A percentile compares a stretch with the other conserved stretches of the same genome.
phyloP scores from a whole-genome alignment of 2,113 vertebrate species.

The Phylloscopus whistleri region DNA sequence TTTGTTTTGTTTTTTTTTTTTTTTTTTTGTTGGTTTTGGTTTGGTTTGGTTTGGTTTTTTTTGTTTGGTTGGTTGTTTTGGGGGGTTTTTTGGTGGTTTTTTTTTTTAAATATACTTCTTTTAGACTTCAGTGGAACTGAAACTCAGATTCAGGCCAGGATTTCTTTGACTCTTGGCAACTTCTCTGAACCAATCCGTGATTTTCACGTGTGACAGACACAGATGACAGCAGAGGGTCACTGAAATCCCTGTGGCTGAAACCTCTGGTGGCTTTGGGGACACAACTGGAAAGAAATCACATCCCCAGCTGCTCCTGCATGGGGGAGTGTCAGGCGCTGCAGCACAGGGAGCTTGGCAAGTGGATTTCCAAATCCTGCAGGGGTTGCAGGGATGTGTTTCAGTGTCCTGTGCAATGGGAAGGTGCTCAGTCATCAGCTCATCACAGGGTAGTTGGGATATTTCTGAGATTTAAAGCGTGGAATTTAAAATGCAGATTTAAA shows the following conservation, averaged over 20 bases:
- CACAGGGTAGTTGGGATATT: accelerated
- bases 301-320: neutral
- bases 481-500: neutral
- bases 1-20: too few species aligned
- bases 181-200: neutral
- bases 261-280: neutral
- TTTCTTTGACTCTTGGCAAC: neutral
- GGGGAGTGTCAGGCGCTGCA: neutral
- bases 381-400: neutral
- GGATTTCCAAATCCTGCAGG: neutral
- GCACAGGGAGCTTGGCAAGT: neutral
- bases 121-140: neutral
- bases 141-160: neutral
- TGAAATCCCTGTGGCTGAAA: neutral
- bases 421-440: neutral
- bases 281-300: neutral
- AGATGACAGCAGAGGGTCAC: neutral
- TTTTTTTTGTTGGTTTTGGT: too few species aligned
- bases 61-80: too few species aligned
- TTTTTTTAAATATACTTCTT: neutral
- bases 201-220: neutral
- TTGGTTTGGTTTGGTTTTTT: too few species aligned
- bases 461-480: neutral
- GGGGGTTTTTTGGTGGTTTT: too few species aligned
- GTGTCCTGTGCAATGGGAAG: neutral